Conservation (phyloP, 2,888 invertebrate genomes). For the Thymelicus acteon region DNA sequence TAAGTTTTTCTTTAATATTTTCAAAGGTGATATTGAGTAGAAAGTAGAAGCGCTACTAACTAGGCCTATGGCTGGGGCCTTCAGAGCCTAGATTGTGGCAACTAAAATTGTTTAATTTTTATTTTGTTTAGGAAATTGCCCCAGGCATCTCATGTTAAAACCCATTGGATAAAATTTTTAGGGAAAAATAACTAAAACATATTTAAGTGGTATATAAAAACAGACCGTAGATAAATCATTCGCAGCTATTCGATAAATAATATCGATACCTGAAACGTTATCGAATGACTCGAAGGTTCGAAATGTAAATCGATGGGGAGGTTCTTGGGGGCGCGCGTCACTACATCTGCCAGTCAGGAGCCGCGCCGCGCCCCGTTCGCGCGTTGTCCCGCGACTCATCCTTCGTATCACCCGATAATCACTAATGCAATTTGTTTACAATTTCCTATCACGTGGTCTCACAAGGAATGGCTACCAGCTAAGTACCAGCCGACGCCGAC, state of each 20-base stretch:
- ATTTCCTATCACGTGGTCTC: conserved; percentile 55
- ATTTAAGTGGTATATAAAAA: too few relatives aligned
- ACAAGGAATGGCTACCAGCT: conserved; percentile 50
- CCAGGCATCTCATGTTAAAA: too few relatives aligned
- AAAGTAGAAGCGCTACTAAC: too few relatives aligned
- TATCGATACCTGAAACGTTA: conserved; percentile 24
- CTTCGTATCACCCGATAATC: conserved; percentile 48
- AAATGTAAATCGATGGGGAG: conserved; percentile 46
- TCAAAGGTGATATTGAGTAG: too few relatives aligned
- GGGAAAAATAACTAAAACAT: too few relatives aligned
- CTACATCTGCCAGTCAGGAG: conserved; percentile 58
- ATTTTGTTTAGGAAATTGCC: too few relatives aligned
- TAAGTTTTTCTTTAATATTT: too few relatives aligned
- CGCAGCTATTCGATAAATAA: neutral
- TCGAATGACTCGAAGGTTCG: conserved; percentile 30
- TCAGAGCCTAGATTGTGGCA: too few relatives aligned
- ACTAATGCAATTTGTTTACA: conserved; percentile 62
- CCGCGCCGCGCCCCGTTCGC: conserved; percentile 65
- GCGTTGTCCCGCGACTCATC: conserved; percentile 52
- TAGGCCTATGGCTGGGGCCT: too few relatives aligned
- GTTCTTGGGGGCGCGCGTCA: conserved; percentile 48
- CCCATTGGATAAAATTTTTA: too few relatives aligned
- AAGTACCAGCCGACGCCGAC: conserved; percentile 16
- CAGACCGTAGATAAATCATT: neutral
- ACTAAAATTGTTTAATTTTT: too few relatives aligned